These are phyloP conservation scores for Beris morrisii DNA, from an alignment of 2,888 invertebrate species.

Conservation along the genomic window DNA sequence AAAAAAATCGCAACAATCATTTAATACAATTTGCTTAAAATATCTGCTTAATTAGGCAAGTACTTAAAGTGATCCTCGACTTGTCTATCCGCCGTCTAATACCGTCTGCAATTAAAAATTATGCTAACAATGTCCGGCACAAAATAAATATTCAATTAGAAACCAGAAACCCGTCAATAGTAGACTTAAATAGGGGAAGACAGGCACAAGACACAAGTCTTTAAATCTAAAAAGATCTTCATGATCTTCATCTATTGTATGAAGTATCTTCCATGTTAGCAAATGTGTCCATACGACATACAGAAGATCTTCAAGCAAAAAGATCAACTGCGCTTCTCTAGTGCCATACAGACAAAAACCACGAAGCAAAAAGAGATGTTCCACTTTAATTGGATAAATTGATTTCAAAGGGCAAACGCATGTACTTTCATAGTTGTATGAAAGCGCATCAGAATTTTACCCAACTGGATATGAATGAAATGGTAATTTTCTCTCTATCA, in stretches of 20 bases:
- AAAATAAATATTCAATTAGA: slow-evolving; percentile 17
- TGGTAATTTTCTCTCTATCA: no score
- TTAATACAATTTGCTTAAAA: no score
- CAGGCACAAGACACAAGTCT: slow-evolving; percentile 4
- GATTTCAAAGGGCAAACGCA: slow-evolving; percentile 39
- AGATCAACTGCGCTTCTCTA: no score
- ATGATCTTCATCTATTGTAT: slow-evolving; percentile 4
- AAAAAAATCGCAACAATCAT: no score
- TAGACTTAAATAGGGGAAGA: not conserved
- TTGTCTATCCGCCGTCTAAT: not conserved
- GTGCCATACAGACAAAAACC: no score
- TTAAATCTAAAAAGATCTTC: slow-evolving; percentile 7
- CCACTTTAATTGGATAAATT: slow-evolving; percentile 38
- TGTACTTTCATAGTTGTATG: slow-evolving; percentile 13
- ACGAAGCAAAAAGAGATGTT: slow-evolving; percentile 27
- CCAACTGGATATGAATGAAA: no score
- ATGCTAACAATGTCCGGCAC: slow-evolving; percentile 10
- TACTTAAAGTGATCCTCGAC: no score
- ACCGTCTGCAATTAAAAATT: slow-evolving; percentile 14
- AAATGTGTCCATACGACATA: not conserved
- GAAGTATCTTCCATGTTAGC: slow-evolving; percentile 17
- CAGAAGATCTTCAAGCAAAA: not conserved
- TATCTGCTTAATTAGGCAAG: no score
- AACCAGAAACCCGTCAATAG: slow-evolving; percentile 14
- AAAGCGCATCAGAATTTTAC: no score